Base-by-base conservation (phyloP, 2,888 invertebrate species). In the Empis livida region DNA sequence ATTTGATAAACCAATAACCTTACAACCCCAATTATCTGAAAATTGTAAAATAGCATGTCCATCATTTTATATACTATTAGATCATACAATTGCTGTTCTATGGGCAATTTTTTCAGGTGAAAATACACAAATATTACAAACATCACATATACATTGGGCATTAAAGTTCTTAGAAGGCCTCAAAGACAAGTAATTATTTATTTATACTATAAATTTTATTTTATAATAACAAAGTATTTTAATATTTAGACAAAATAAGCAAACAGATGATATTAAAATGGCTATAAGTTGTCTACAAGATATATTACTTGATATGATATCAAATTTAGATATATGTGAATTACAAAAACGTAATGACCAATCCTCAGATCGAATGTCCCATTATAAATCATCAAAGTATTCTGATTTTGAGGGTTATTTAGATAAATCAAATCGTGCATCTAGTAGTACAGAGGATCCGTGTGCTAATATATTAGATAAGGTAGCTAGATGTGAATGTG, bases 81-180 rank as follows among this genome's bases (percentile, higher is more conserved):
- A 57, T 49, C 56, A 57, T 43, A 45, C 51, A 10, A 43, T 57
- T 2, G 56, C 57, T 10, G 51, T 57, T 10, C 43, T 57, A 2
- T 57, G 56, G 56, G 39, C 44, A 9, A 42, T 53, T 10, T 57
- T 55, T 44, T 54, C 55, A 4, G 10, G 35, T 3, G 44, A 45
- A 27, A 15, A 44, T 13, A 23, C 40, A 11, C 35, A 43, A 5
- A 16, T 42, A 15, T 46, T 56, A 31, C 42, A 48, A n/a, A 45
- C 53, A 30, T 16, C 37, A 20, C 54, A 56, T 43, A 44, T 57
- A 5, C 52, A 50, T 43, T 57, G 57, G 57, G 54, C 56, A 1
- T 35, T 56, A 5, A 53, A 50, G 44, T 54, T 57, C 40, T 49
- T 57, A n/a, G 53, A 56, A 49, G 56, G 56, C 5, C 44, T 55